A percentile compares a stretch with the other conserved stretches of the same genome.
Conservation (phyloP, 2,797 vertebrate species). For the Neosalanx taihuensis region DNA sequence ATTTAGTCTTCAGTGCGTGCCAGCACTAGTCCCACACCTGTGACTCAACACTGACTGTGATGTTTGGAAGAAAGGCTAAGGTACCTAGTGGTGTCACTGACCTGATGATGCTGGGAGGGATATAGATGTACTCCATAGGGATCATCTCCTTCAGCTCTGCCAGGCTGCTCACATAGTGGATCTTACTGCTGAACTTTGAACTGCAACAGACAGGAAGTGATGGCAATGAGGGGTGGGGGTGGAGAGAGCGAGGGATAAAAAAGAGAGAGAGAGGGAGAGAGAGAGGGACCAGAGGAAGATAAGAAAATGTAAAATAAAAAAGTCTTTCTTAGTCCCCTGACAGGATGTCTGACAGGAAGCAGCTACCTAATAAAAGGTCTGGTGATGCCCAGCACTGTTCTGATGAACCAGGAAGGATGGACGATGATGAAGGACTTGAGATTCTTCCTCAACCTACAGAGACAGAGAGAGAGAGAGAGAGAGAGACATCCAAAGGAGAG, state of each 20-base stretch:
- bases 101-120: conserved; percentile 89
- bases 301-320: too few relatives aligned
- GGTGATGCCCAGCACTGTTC: conserved; percentile 88
- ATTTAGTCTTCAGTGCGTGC: too few relatives aligned
- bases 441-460: conserved; percentile 87
- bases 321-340: too few relatives aligned
- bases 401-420: conserved; percentile 94
- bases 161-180: conserved; percentile 85
- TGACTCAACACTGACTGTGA: too few relatives aligned
- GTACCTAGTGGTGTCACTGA: conserved; percentile 67
- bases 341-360: neutral
- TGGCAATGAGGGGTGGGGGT: neutral
- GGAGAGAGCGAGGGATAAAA: too few relatives aligned
- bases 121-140: conserved; percentile 88
- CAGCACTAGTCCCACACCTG: too few relatives aligned
- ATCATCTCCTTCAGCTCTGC: conserved; percentile 84
- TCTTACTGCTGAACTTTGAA: conserved; percentile 95
- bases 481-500: neutral
- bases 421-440: conserved; percentile 93
- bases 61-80: too few relatives aligned
- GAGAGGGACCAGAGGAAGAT: neutral
- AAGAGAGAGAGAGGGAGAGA: neutral
- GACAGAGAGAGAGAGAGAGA: conserved; percentile 1
- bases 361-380: conserved; percentile 88
- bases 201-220: conserved; percentile 60